These are phyloP conservation scores for Holacanthus passer DNA, from an alignment of 2,113 vertebrate species.

Conservation along the genomic window DNA sequence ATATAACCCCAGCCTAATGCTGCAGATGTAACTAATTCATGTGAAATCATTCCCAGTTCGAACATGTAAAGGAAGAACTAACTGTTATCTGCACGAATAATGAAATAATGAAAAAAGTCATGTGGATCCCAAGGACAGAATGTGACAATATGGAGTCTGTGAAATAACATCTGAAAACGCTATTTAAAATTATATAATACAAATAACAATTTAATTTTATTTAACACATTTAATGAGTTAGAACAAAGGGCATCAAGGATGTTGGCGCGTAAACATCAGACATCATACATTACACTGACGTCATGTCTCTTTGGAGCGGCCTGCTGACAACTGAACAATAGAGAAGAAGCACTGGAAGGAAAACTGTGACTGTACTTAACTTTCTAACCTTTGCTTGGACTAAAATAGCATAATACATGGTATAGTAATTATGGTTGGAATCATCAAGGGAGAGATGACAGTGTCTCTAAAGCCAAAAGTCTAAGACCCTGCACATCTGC, in stretches of 20 bases:
- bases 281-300: neutral
- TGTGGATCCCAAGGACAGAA: constrained; percentile 1
- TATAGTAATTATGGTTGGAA: constrained; percentile 74
- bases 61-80: neutral
- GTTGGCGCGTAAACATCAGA: neutral
- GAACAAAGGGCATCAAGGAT: neutral
- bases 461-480: constrained; percentile 77
- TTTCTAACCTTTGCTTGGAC: constrained; percentile 62
- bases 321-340: constrained; percentile 24
- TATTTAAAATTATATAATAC: neutral
- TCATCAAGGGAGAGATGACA: constrained; percentile 69
- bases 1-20: neutral
- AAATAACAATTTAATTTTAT: neutral
- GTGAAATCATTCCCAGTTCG: neutral
- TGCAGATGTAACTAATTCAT: neutral
- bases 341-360: constrained; percentile 1
- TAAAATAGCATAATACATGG: constrained; percentile 70
- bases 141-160: neutral
- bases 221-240: neutral
- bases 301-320: neutral
- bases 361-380: constrained; percentile 59
- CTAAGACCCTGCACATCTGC: constrained; percentile 80
- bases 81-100: neutral
- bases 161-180: neutral
- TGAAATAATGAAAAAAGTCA: neutral